Evolutionary conservation across 1,140 invertebrate genomes (phyloP), one percentile per base, ranked within the genome.

Genomic region (Lepidurus packardi): DNA sequence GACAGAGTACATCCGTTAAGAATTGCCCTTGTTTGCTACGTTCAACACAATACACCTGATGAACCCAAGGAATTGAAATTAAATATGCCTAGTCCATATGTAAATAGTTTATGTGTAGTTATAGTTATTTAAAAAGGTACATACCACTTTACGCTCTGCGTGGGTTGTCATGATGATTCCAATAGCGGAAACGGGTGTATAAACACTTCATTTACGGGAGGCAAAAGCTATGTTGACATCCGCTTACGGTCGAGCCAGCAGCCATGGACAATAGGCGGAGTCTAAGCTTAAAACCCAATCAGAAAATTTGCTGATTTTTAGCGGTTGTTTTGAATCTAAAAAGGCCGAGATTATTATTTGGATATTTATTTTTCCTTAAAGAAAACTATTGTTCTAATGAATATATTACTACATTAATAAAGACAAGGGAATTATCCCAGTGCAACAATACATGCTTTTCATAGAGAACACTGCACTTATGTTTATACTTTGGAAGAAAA

Each of bases 161-260:
- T 65, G 53, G 21, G 9, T 65, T 65, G 53, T 65, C 53, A 65
- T 65, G 53, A 65, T 65, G 13, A 65, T 65, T 65, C 13, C 1
- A 65, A n/a, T n/a, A 13, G 13, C 53, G 53, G 53, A 16, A 65
- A 65, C 53, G 16, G 53, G 7, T 65, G 34, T 34, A 34, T 34
- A 34, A 34, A 34, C 53, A 65, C 53, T 65, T 65, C 53, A 65
- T 65, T 65, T 65, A 65, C 53, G 13, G 21, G 13, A 65, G 6
- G n/a, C 8, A 65, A 65, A 65, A n/a, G 53, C 9, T 65, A 13
- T 65, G 53, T 65, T 65, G 53, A 65, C 53, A 65, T 65, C 53
- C 53, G 13, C 53, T 65, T n/a, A 13, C 53, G 16, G n/a, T 65
- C 16, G 53, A 21, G 9, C 2, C 21, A 65, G 53, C 53, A 65